Evolutionary conservation across 2,888 invertebrate species (phyloP), one percentile per base, ranked within the genome.

Genomic region (Dione vanillae): DNA sequence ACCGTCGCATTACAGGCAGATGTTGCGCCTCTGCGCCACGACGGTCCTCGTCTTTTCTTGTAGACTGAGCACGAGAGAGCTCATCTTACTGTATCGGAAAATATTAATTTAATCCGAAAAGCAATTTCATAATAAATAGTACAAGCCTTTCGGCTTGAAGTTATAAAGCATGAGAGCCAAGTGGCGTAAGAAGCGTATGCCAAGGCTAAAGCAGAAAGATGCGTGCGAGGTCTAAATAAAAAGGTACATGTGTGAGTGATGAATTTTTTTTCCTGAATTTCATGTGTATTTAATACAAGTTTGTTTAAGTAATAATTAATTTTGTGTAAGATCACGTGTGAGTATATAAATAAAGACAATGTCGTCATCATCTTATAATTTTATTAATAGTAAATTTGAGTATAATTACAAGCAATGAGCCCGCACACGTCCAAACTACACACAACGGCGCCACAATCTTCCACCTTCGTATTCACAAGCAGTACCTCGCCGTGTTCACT

Each of bases 181-280:
- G 98, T 98, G 98, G 98, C 97, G 98, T 94, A 98, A 98, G 96
- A 98, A 98, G 97, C 96, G 98, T 94, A 98, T 98, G 98, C 97
- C 98, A 90, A 98, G 98, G 97, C 96, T 98, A 95, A 98, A 98
- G 96, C 96, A 98, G 98, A 97, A 98, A 98, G 98, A 98, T 98
- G 98, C 97, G 98, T 96, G 98, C 98, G 93, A 97, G 98, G 95
- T 98, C 98, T 89, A 98, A 98, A 94, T 97, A 97, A 94, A 91
- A 79, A 80, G 92, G 90, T 92, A 89, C 89, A 86, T 78, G 69
- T 65, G 83, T 79, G 81, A 81, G 80, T 78, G 83, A 83, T 81
- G 78, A 78, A 74, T 70, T 75, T 74, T 73, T 72, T 75, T 75
- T 73, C 78, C 72, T 78, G 73, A 47, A 51, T 75, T 83, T 73